phyloP scores from a whole-genome alignment of 2,888 invertebrate genomes.

The Pycnomerus fuliginosus region DNA sequence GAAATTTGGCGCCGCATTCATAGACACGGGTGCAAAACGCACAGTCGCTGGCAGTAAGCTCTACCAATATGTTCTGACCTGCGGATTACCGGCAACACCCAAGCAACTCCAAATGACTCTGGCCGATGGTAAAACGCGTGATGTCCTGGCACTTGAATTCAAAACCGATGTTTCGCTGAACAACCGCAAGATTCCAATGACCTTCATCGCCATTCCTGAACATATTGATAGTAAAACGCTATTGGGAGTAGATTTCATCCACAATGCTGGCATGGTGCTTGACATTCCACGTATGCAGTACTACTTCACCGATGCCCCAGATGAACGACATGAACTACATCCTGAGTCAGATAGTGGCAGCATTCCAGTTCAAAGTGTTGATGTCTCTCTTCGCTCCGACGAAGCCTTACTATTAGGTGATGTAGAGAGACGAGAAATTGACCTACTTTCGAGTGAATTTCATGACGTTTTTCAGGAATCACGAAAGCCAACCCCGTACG shows the following conservation, averaged over 20 bases:
- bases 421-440: not conserved
- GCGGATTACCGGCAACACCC: not conserved
- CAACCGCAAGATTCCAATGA: not conserved
- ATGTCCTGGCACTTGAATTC: not conserved
- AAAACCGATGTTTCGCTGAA: not conserved
- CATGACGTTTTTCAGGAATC: not conserved
- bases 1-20: not conserved
- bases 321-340: not conserved
- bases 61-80: not conserved
- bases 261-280: not conserved
- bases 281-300: not conserved
- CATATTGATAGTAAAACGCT: not conserved
- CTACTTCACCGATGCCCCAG: not conserved
- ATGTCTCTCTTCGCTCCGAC: not conserved
- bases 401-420: not conserved
- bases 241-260: conserved; percentile 5
- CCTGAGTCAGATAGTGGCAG: not conserved
- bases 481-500: too few species aligned
- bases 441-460: not conserved
- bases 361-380: not conserved
- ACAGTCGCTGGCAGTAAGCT: not conserved
- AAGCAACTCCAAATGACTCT: not conserved
- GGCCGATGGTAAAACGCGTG: not conserved
- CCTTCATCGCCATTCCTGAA: conserved; percentile 1
- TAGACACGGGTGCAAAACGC: conserved; percentile 2